Evolutionary conservation across 2,888 invertebrate species (phyloP).

Genomic region (Dasypolia templi): DNA sequence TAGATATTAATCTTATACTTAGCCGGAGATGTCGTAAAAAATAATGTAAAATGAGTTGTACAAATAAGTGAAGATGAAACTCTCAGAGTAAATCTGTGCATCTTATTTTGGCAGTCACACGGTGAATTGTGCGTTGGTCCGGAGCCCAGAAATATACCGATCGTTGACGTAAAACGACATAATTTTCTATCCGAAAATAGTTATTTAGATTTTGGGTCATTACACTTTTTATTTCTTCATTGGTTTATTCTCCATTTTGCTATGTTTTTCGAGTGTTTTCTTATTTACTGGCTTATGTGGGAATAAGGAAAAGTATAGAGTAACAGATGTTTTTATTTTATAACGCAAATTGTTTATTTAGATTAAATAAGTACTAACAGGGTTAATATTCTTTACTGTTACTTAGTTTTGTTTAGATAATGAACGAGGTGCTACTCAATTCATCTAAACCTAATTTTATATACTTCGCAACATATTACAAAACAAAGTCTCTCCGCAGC

Average conservation of each 20-base stretch:
- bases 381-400: no score
- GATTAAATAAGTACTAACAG: not conserved
- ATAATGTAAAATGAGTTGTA: not conserved
- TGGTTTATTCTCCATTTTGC: constrained; percentile 1
- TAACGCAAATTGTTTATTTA: not conserved
- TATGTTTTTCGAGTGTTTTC: constrained; percentile 6
- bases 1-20: not conserved
- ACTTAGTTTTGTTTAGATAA: no score
- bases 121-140: constrained; percentile 55
- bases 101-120: constrained; percentile 43
- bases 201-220: constrained; percentile 29
- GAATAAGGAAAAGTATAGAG: not conserved
- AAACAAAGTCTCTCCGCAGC: no score
- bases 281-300: not conserved
- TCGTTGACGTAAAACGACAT: constrained; percentile 15
- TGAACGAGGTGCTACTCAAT: no score
- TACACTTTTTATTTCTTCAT: constrained; percentile 38
- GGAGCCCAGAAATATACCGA: constrained; percentile 44
- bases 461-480: no score
- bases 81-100: constrained; percentile 45
- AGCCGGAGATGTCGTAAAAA: constrained; percentile 16
- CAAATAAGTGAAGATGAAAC: not conserved
- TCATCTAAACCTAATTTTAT: no score
- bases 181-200: constrained; percentile 36
- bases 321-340: constrained; percentile 10